Base-by-base conservation (phyloP, 1,140 invertebrate species). In the Diprion similis region DNA sequence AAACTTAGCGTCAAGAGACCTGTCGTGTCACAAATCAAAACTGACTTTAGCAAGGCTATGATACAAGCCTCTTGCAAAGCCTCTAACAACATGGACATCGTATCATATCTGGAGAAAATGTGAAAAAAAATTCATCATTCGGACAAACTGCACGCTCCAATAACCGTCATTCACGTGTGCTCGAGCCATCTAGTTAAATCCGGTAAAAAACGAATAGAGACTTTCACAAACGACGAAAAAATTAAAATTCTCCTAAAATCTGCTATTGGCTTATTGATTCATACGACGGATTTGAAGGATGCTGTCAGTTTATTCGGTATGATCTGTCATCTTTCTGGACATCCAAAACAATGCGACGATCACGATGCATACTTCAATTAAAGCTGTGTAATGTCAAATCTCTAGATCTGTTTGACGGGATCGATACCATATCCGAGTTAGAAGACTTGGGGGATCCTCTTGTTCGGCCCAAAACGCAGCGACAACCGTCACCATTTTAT, bases 231-330 rank as follows among this genome's bases (percentile, higher is more conserved):
- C 51, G 19, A 70, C 51, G 19, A 46, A 24, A 48, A 19, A 10
- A 51, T 48, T 9, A 46, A 51, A 70, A 15, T 45, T 10, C 13
- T 70, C 10, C 46, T 70, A 13, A 48, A 10, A n/a, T 46, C 69
- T 19, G 69, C 24, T 9, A 47, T 46, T 46, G 51, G 46, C 18
- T 46, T 46, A 11, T 19, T 70, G 8, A 70, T 70, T 17, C 46
- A 70, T 51, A 48, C 69, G 17, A 70, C 69, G 45, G 51, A 24
- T 70, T 13, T 70, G 19, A 48, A 70, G 17, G 69, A 70, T 19
- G 19, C 69, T 46, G 17, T 15, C 6, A 8, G 17, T 10, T 24
- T 48, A 13, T 70, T 48, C 15, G 48, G 9, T 10, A 51, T 10
- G 15, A 51, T 51, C 8, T 51, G 48, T 15, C 8, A 51, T 10